Base-by-base conservation (phyloP, 2,888 invertebrate genomes). In the Ophion slaviceki region DNA sequence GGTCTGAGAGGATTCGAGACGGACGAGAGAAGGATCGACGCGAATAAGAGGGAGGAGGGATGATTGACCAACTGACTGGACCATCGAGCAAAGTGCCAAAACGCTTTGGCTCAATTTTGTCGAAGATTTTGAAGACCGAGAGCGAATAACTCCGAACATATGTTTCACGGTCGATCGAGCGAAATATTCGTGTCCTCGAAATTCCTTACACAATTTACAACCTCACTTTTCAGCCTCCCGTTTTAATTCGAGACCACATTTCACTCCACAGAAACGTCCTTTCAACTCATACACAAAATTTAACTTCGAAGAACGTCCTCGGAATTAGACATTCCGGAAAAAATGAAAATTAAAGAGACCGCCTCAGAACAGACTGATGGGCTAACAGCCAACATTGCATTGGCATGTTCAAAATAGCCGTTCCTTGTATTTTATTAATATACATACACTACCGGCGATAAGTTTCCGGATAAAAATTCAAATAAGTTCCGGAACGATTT, bases 71-170 rank as follows among this genome's bases (percentile, higher is more conserved):
- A 64, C 28, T n/a, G 64, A 64, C 28, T 40, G 32, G 59, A 72
- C 59, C 59, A 40, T 36, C 76, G 72, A 80, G 32, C 57, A 61
- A 66, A 32, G 40, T 67, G 74, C 67, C 20, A 57, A 76, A 47
- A 62, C 71, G 36, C 67, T 71, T 81, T 66, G 74, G 47, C 67
- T 61, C 76, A 72, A 68, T 85, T 85, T 72, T 71, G n/a, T 78
- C 67, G 81, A 81, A 81, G 66, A 28, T 59, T 70, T 78, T 24
- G 24, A 74, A 81, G 76, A 70, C 47, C 20, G 10, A 40, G 66
- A 32, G 64, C 78, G 67, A 66, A 67, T 32, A 75, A 64, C 74
- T 32, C 59, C 28, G 66, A 72, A 80, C 67, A 59, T 40, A 53
- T 59, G 80, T 66, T 71, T 4, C 36, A 10, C 61, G 68, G 14